These are phyloP conservation scores for Hydra vulgaris DNA, from an alignment of 30 jellyfish, hydroid and myxozoan genomes.

Conservation along the genomic window DNA sequence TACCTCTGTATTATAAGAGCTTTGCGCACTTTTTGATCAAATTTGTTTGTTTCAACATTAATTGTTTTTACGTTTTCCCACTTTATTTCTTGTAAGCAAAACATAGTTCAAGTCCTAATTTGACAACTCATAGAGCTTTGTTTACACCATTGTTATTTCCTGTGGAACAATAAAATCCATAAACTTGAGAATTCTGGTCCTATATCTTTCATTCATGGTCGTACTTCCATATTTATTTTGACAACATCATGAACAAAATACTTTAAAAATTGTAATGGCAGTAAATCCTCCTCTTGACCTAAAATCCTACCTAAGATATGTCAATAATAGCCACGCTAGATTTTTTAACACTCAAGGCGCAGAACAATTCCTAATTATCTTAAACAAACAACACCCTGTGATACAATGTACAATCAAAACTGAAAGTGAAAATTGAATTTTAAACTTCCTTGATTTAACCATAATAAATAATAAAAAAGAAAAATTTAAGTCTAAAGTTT, in stretches of 20 bases:
- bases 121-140: constrained; percentile 5
- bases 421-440: constrained; percentile 5
- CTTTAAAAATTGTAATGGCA: not conserved
- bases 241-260: not conserved
- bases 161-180: not conserved
- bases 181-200: not conserved
- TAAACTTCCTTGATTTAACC: constrained; percentile 14
- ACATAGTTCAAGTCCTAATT: too few relatives aligned
- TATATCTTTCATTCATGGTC: constrained; percentile 1
- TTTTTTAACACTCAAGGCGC: not conserved
- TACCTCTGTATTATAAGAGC: too few relatives aligned
- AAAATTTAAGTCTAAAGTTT: constrained; percentile 2
- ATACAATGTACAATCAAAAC: constrained; percentile 15
- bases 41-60: too few relatives aligned
- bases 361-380: constrained; percentile 5
- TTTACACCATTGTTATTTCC: not conserved
- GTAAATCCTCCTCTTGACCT: not conserved
- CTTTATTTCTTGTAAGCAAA: too few relatives aligned
- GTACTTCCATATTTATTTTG: not conserved
- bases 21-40: too few relatives aligned
- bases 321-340: constrained; percentile 18
- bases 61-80: too few relatives aligned
- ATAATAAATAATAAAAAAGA: constrained; percentile 13
- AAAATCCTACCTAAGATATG: constrained; percentile 17
- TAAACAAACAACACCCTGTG: constrained; percentile 11